A percentile compares a stretch with the other conserved stretches of the same genome.
phyloP scores from a whole-genome alignment of 2,888 invertebrate genomes.

The Cryptus viduatorius region DNA sequence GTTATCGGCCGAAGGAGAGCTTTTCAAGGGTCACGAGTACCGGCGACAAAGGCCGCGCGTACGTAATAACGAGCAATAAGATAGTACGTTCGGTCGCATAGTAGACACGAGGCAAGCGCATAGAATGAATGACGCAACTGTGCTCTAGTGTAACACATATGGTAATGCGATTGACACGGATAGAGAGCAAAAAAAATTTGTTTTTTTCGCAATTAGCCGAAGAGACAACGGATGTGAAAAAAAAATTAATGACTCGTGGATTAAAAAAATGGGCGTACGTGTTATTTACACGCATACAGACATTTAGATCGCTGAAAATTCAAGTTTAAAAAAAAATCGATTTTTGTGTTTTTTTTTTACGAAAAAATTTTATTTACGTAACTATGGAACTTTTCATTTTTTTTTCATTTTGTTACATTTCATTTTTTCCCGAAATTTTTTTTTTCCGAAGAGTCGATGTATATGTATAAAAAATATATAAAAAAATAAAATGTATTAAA shows the following conservation, averaged over 20 bases:
- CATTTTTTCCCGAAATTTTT: too few relatives aligned
- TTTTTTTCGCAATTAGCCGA: not conserved
- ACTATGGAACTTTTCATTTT: too few relatives aligned
- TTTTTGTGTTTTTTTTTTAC: too few relatives aligned
- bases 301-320: too few relatives aligned
- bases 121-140: slow-evolving; percentile 9
- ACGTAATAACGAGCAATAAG: slow-evolving; percentile 4
- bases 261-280: not conserved
- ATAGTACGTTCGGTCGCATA: not conserved
- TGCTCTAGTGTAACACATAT: slow-evolving; percentile 16
- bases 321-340: too few relatives aligned
- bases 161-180: not conserved
- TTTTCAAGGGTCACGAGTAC: slow-evolving; percentile 11
- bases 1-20: not conserved
- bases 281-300: not conserved
- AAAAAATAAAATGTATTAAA: too few relatives aligned
- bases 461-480: too few relatives aligned
- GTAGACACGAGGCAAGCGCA: not conserved
- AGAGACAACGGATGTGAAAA: not conserved
- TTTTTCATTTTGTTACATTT: too few relatives aligned
- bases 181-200: not conserved
- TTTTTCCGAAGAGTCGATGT: too few relatives aligned
- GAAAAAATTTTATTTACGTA: too few relatives aligned
- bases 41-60: slow-evolving; percentile 10
- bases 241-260: not conserved